Evolutionary conservation across 2,797 vertebrate species (phyloP), one percentile per base, ranked within the genome.

Genomic region (Thalassophryne amazonica): DNA sequence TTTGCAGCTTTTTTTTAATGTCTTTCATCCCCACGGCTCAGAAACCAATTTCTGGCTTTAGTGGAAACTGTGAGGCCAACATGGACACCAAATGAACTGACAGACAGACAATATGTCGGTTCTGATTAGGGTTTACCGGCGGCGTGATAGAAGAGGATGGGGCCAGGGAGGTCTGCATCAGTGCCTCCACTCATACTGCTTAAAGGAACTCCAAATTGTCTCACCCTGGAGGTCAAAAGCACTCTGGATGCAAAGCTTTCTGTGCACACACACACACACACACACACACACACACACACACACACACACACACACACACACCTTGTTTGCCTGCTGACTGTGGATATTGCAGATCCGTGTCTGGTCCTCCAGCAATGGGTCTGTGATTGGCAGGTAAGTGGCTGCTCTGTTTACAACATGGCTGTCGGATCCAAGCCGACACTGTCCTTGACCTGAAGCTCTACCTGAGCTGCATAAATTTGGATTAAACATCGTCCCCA

Each of bases 291-390:
- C 4, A 46, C 31, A 32, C 50, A 29, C 46, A 42, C 51, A 31
- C 13, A 32, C 27, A 36, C 49, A 46, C 55, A 55, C 47, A 58
- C 50, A 46, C 19, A 42, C 27, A 50, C 42, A 50, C 42, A 36
- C 27, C 60, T 68, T 84, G 79, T 86, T 88, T 88, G 81, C 76
- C 77, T 88, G 87, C 89, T 90, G 90, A 92, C 80, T 88, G 83
- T 80, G 85, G 81, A 86, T 71, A 79, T 86, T 86, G 76, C 73
- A 80, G 82, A 83, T 87, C 81, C 57, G 60, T 84, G 84, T 81
- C 83, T 53, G 39, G 65, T 84, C 78, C 80, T 84, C 76, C 72
- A 77, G 74, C 64, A 34, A 88, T 72, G 75, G 63, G 64, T 67
- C 5, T 6, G 66, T 88, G 88, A 90, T 87, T 92, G 90, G 78